Base-by-base conservation (phyloP, 2,797 vertebrate genomes). In the Eupleurogrammus muticus region DNA sequence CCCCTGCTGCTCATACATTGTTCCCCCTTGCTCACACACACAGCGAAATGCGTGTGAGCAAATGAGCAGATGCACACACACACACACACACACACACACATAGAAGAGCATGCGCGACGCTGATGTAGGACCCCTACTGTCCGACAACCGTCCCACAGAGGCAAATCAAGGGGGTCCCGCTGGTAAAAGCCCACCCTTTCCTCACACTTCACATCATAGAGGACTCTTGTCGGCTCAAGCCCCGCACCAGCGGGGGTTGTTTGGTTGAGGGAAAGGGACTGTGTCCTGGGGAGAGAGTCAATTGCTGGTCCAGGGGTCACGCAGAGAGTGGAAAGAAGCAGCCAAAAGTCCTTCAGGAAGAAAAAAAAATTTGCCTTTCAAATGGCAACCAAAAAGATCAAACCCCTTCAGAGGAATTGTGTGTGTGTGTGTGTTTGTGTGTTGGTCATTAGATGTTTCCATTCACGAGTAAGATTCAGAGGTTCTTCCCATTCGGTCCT, bases 321-420 rank as follows among this genome's bases (percentile, higher is more conserved):
- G 24, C 89, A 70, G 87, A 86, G 89, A 84, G 66, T 65, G 56
- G 72, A 73, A 68, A 76, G 68, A 85, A 57, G 73, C 64, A 58
- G 66, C 62, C 62, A 75, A 68, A 73, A 80, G 80, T 77, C 68
- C 64, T 61, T 80, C 62, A 66, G 73, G 52, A 90, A 86, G 66
- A 84, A 83, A 86, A 88, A 84, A 83, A 86, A 88, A 91, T 92
- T 86, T 32, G 87, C 85, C 81, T 91, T 93, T 90, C 77, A 91
- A 92, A 88, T 84, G 60, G 44, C 72, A 79, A 46, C 42, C n/a
- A n/a, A 20, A 57, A 66, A 88, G 78, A 91, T 86, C 85, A 88
- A 91, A 80, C 77, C 63, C 14, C 60, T 65, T 65, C 34, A 28
- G 51, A 52, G 52, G 48, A 69, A 38, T 17, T 38, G 68, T 73